These are phyloP conservation scores for Pseudomyrmex dendroicus DNA, from an alignment of 1,140 invertebrate species.

Conservation along the genomic window DNA sequence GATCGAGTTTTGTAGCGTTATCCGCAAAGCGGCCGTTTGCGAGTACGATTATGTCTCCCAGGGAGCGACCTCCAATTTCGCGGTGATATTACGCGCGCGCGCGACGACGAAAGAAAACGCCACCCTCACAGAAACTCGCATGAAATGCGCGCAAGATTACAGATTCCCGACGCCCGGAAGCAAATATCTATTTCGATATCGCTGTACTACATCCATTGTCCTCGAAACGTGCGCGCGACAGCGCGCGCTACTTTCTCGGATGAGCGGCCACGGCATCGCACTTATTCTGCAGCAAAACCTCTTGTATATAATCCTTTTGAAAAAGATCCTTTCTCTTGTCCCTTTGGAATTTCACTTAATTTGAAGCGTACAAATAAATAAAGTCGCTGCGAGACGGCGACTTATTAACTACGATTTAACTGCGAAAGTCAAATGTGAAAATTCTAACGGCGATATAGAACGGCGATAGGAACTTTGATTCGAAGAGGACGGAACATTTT, in stretches of 20 bases:
- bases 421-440: not conserved
- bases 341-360: not conserved
- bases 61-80: constrained; percentile 57
- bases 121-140: not conserved
- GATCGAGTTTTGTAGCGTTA: constrained; percentile 60
- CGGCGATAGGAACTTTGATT: too few species aligned
- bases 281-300: not conserved
- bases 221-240: not conserved
- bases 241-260: constrained; percentile 18
- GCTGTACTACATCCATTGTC: constrained; percentile 22
- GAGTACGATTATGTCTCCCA: constrained; percentile 58
- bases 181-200: constrained; percentile 10
- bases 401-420: not conserved
- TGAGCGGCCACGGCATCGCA: not conserved
- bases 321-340: not conserved
- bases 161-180: not conserved
- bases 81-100: constrained; percentile 14
- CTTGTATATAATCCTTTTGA: not conserved
- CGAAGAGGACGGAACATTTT: too few species aligned
- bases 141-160: constrained; percentile 30
- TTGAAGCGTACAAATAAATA: not conserved
- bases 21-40: constrained; percentile 43
- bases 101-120: not conserved
- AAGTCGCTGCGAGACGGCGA: not conserved
- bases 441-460: too few species aligned